Percentiles rank a stretch among this genome's conserved stretches.
phyloP scores from a whole-genome alignment of 2,888 invertebrate genomes.

The Tetragonisca angustula region DNA sequence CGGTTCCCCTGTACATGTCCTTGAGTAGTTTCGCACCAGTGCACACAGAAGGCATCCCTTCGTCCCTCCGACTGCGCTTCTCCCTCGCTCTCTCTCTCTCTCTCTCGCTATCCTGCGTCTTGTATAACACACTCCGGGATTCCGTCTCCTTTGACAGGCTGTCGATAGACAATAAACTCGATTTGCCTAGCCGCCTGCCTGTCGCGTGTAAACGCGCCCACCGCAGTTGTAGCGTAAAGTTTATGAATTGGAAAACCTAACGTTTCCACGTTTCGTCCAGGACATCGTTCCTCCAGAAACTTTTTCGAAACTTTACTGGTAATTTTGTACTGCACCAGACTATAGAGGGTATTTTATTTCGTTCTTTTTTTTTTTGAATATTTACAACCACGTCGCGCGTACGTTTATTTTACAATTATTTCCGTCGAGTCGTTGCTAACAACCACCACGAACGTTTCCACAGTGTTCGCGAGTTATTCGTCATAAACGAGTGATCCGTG shows the following conservation, averaged over 20 bases:
- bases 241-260: conserved; percentile 8
- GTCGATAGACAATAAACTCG: conserved; percentile 55
- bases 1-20: conserved; percentile 61
- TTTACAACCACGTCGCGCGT: no score
- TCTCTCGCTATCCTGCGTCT: neutral
- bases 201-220: conserved; percentile 30
- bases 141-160: conserved; percentile 49
- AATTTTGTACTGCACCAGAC: no score
- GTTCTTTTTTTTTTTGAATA: no score
- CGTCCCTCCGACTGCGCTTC: neutral
- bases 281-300: no score
- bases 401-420: no score
- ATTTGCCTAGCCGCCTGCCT: conserved; percentile 7
- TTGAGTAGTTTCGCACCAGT: conserved; percentile 68
- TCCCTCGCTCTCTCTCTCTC: neutral
- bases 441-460: no score
- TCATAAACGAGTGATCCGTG: neutral
- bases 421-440: no score
- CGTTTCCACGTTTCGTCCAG: neutral
- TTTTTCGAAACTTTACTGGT: no score
- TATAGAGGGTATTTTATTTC: no score
- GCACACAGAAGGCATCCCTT: conserved; percentile 49
- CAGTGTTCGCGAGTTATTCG: neutral
- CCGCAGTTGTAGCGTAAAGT: conserved; percentile 22
- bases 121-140: conserved; percentile 29